phyloP scores from a whole-genome alignment of 1,140 invertebrate genomes.

The Tetramorium simillimum region DNA sequence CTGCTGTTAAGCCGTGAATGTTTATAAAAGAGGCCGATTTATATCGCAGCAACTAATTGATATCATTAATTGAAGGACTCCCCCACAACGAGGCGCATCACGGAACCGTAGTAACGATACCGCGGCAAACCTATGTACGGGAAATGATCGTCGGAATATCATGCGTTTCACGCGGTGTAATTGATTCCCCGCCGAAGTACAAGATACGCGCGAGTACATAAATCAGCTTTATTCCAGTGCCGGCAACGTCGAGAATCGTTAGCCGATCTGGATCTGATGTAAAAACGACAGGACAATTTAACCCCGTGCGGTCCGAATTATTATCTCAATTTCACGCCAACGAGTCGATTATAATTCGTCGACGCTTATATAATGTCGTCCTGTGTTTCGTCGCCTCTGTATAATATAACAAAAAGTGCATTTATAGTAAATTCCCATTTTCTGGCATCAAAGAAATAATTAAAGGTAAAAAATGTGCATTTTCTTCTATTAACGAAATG shows the following conservation, averaged over 20 bases:
- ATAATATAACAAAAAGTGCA: background rate
- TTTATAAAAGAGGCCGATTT: background rate
- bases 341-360: slow-evolving; percentile 28
- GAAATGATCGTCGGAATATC: slow-evolving; percentile 37
- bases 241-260: slow-evolving; percentile 26
- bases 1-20: background rate
- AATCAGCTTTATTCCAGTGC: slow-evolving; percentile 27
- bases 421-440: background rate
- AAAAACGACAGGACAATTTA: slow-evolving; percentile 45
- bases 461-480: background rate
- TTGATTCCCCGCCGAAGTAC: slow-evolving; percentile 42
- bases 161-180: slow-evolving; percentile 21
- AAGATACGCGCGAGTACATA: slow-evolving; percentile 35
- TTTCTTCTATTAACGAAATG: background rate
- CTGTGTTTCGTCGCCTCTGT: background rate
- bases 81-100: slow-evolving; percentile 10
- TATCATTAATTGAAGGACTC: slow-evolving; percentile 42
- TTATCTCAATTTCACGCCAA: slow-evolving; percentile 40
- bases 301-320: slow-evolving; percentile 17
- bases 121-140: slow-evolving; percentile 15
- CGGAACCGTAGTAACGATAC: background rate
- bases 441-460: background rate
- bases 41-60: slow-evolving; percentile 14
- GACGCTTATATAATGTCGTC: background rate
- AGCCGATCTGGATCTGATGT: slow-evolving; percentile 24